phyloP scores from a whole-genome alignment of 2,113 vertebrate species.

The Perognathus longimembris region DNA sequence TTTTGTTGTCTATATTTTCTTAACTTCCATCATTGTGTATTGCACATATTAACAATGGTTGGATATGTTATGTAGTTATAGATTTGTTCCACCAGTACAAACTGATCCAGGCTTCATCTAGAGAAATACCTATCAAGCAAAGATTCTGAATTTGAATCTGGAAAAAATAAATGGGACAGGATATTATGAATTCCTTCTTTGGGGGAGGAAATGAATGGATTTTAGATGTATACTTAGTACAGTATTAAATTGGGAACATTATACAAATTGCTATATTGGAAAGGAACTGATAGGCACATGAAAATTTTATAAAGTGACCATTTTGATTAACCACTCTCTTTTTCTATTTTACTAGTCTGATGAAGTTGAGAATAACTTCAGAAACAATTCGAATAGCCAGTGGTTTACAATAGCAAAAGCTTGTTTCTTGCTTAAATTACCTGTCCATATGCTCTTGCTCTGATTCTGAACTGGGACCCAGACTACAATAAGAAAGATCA shows the following conservation, averaged over 20 bases:
- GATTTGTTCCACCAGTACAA: not conserved
- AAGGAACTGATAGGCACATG: not conserved
- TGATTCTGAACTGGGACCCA: not conserved
- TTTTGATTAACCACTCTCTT: conserved; percentile 21
- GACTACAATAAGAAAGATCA: too few relatives aligned
- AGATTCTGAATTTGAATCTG: not conserved
- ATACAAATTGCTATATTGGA: conserved; percentile 37
- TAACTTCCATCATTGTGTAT: not conserved
- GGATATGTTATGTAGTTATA: not conserved
- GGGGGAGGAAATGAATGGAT: not conserved
- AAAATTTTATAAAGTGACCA: not conserved
- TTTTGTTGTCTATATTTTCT: not conserved
- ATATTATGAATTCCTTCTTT: not conserved
- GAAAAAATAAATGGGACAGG: not conserved
- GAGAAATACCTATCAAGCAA: not conserved
- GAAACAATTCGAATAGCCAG: not conserved
- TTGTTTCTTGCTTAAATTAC: not conserved
- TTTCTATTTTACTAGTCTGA: not conserved
- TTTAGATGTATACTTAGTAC: not conserved
- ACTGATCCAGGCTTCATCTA: not conserved
- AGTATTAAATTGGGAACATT: not conserved
- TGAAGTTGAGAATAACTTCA: conserved; percentile 8
- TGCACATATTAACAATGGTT: not conserved
- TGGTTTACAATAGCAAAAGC: not conserved
- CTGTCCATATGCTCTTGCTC: not conserved